Percentiles rank a stretch among this genome's conserved stretches.
Conservation (phyloP, 2,888 invertebrate species). For the Nephrotoma appendiculata region DNA sequence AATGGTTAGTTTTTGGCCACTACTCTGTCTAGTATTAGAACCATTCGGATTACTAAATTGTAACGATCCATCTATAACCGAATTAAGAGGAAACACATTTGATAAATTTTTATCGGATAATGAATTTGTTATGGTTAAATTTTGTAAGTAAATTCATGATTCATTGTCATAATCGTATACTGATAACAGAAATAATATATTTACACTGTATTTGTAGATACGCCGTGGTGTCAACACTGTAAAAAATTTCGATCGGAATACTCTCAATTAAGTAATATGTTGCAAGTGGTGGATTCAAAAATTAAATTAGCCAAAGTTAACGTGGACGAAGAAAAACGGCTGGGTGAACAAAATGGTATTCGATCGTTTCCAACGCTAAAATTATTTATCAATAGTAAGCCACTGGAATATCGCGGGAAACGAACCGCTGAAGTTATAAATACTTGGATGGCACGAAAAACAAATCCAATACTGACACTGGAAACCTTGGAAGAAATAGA, state of each 20-base stretch:
- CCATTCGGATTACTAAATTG: not conserved
- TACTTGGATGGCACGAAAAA: not conserved
- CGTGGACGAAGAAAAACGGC: not conserved
- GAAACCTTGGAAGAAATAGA: not conserved
- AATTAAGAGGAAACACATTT: not conserved
- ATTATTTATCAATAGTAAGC: not conserved
- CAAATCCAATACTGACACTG: not conserved
- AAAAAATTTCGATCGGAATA: not conserved
- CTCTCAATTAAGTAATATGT: not conserved
- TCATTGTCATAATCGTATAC: not conserved
- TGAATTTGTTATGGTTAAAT: not conserved
- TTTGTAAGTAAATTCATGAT: not conserved
- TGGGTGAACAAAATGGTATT: not conserved
- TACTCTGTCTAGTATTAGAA: not conserved
- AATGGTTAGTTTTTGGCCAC: not conserved
- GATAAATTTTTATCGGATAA: not conserved
- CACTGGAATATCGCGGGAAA: not conserved
- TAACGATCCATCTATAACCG: not conserved
- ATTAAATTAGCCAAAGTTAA: not conserved
- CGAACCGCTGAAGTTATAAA: not conserved
- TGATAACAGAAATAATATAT: not conserved
- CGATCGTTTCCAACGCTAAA: not conserved
- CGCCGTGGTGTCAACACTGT: not conserved
- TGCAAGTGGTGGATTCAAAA: not conserved
- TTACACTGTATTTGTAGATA: not conserved